Base-by-base conservation (phyloP, 2,888 invertebrate genomes). In the Trypoxylon attenuatum region DNA sequence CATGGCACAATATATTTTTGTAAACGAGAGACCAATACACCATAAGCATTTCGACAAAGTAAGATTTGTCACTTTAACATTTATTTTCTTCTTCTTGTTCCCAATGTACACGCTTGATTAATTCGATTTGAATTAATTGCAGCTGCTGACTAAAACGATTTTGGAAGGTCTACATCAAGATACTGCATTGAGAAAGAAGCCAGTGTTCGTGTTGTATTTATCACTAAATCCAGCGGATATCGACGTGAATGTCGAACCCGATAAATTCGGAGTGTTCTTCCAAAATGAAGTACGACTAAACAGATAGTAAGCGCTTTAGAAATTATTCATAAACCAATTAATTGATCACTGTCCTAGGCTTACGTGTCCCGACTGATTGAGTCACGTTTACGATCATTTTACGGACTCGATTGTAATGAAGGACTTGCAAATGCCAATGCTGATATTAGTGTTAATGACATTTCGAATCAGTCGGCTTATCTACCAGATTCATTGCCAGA, bases 161-260 rank as follows among this genome's bases (percentile, higher is more conserved):
- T 79, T 80, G 1, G 84, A 85, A 51, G 79, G 82, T 57, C 86
- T 87, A 69, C 85, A 82, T 25, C 78, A 79, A 64, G 87, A 83
- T 52, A 74, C 83, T 18, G 79, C 83, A 1, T 57, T 76, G 25
- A 82, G 81, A 13, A 88, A 87, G 39, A 89, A 88, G 73, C 89
- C 89, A 0, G 70, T 89, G 21, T 89, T 88, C 73, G 82, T 89
- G 56, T 22, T 90, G 1, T 82, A 84, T 25, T 77, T 91, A 22
- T 81, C 74, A 15, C 71, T 89, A 2, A 86, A 89, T 13, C 78
- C 89, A 5, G 74, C 81, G 21, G 83, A 87, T 16, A 69, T 90
- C 21, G 91, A 91, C 83, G 88, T 91, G 27, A 91, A 91, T 83
- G 74, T 90, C 42, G 91, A 91, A 62, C 90, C 91, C 1, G 90